Conservation (phyloP, 2,113 vertebrate genomes). For the Dicaeum eximium region DNA sequence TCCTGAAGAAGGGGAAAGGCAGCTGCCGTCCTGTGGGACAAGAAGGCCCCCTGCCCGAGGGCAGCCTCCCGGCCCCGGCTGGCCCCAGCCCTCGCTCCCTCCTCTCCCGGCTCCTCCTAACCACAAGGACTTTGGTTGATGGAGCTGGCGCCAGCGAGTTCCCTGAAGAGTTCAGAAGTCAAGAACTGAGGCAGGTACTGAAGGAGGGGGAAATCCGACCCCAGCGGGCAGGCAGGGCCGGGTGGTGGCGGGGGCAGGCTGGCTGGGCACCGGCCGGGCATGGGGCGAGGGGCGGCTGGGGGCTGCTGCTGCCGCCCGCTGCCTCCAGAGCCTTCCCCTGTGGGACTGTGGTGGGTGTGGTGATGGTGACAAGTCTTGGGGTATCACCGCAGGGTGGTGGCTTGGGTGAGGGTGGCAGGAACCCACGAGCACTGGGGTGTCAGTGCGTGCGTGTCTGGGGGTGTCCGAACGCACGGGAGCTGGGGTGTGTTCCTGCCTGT, state of each 20-base stretch:
- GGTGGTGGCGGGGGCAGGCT: not conserved
- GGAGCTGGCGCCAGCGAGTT: constrained; percentile 78
- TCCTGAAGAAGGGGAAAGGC: not conserved
- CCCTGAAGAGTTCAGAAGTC: constrained; percentile 77
- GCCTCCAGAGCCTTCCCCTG: not conserved
- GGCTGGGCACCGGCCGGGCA: not conserved
- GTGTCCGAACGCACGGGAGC: not conserved
- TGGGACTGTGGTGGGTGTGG: not conserved
- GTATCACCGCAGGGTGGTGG: not conserved
- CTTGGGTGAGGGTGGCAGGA: not conserved
- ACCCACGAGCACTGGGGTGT: not conserved
- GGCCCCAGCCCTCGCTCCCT: not conserved
- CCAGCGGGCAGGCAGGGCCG: not conserved
- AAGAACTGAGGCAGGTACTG: constrained; percentile 60
- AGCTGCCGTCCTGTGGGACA: not conserved
- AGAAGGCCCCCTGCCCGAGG: not conserved
- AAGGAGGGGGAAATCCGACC: constrained; percentile 62
- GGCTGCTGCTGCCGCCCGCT: rapidly evolving
- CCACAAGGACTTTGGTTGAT: constrained; percentile 75
- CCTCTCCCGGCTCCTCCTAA: constrained; percentile 58
- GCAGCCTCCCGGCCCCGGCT: not conserved
- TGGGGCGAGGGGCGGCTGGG: rapidly evolving
- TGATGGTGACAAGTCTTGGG: not conserved
- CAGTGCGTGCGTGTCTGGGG: not conserved
- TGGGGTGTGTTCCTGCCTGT: too few species aligned